Percentiles rank a stretch among this genome's conserved stretches.
Conservation (phyloP, 2,888 invertebrate genomes). For the Andrena bucephala region DNA sequence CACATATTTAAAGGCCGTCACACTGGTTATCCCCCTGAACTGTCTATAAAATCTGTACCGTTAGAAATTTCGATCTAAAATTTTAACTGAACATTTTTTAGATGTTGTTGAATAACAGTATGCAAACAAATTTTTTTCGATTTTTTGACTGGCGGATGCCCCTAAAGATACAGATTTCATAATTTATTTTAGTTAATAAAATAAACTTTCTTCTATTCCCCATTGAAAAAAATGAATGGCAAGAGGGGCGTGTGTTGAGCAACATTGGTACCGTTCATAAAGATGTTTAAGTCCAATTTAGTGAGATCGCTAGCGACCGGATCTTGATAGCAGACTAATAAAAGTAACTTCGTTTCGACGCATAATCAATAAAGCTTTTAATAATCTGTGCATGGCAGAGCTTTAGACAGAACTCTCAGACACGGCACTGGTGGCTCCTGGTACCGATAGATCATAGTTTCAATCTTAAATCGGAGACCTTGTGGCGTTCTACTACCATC, state of each 20-base stretch:
- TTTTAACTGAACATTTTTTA: no score
- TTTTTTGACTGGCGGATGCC: no score
- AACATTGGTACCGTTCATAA: neutral
- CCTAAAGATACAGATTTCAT: neutral
- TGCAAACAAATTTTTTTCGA: no score
- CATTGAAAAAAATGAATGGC: neutral
- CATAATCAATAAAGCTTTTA: constrained; percentile 65
- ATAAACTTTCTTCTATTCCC: neutral
- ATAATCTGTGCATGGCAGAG: constrained; percentile 73
- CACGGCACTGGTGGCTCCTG: constrained; percentile 78
- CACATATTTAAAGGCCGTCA: no score
- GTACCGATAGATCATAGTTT: constrained; percentile 68
- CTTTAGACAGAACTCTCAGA: constrained; percentile 65
- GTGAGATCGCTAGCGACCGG: neutral
- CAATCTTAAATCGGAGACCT: constrained; percentile 23
- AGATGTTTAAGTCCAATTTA: neutral
- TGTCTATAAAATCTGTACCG: no score
- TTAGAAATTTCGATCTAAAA: no score
- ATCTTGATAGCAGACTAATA: constrained; percentile 31
- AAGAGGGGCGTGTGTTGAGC: neutral
- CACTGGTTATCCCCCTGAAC: no score
- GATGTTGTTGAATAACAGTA: no score
- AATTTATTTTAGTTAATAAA: neutral
- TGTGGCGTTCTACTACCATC: neutral
- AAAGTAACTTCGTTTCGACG: constrained; percentile 51